Evolutionary conservation across 2,113 vertebrate genomes (phyloP).

Genomic region (Alethe diademata): DNA sequence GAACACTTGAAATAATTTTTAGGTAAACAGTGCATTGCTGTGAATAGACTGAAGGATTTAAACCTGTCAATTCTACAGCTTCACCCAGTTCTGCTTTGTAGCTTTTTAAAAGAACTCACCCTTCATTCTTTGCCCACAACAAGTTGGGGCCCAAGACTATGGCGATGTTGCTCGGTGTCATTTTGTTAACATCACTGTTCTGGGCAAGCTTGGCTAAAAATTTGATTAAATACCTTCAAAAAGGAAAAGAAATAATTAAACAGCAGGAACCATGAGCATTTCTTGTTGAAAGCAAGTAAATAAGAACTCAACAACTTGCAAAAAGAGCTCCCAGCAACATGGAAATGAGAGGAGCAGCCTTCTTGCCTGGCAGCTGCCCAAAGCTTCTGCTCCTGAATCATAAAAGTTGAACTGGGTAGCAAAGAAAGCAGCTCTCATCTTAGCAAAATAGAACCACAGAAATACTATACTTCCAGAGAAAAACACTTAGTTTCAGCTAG

Average conservation of each 20-base stretch:
- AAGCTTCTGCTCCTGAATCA: background rate
- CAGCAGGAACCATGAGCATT: background rate
- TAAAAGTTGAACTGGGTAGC: background rate
- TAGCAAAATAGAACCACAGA: background rate
- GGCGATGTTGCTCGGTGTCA: slow-evolving; percentile 96
- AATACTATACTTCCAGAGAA: background rate
- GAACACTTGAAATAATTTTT: background rate
- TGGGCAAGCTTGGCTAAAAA: slow-evolving; percentile 94
- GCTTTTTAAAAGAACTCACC: slow-evolving; percentile 76
- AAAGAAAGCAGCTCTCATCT: background rate
- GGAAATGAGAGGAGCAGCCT: background rate
- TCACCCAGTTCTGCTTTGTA: background rate
- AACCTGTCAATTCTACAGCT: background rate
- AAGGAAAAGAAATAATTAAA: background rate
- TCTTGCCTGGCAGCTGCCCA: background rate
- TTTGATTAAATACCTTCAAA: slow-evolving; percentile 93
- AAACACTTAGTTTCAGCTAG: background rate
- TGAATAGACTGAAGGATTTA: background rate
- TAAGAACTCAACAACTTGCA: background rate
- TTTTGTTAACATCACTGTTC: slow-evolving; percentile 94
- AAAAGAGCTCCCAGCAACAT: background rate
- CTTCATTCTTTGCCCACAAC: slow-evolving; percentile 94
- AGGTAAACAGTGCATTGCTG: background rate
- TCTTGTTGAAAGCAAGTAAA: background rate
- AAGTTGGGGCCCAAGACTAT: slow-evolving; percentile 98